Evolutionary conservation across 2,888 invertebrate species (phyloP).

Genomic region (Halictus quadricinctus): DNA sequence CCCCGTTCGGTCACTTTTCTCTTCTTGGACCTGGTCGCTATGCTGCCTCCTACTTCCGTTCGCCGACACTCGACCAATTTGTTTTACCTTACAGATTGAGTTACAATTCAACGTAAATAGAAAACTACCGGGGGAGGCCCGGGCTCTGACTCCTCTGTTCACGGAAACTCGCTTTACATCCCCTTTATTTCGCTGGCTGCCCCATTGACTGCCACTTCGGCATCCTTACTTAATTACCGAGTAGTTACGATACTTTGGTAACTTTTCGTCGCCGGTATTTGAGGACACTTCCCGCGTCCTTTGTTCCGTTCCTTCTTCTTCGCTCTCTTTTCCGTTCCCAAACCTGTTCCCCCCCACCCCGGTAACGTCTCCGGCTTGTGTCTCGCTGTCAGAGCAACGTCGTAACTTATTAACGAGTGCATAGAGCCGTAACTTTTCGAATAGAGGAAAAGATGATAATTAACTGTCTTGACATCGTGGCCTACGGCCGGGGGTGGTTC

Average conservation of each 20-base stretch:
- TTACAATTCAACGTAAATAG: constrained; percentile 76
- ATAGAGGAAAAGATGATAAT: constrained; percentile 55
- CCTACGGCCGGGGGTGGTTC: neutral
- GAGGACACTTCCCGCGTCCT: constrained; percentile 35
- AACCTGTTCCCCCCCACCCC: neutral
- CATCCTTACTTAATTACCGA: constrained; percentile 70
- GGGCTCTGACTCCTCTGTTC: constrained; percentile 27
- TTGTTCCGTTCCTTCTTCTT: constrained; percentile 21
- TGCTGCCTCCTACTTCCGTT: constrained; percentile 40
- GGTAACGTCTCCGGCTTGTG: constrained; percentile 1
- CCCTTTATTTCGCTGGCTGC: constrained; percentile 75
- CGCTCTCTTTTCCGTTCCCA: constrained; percentile 7
- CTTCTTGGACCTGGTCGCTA: constrained; percentile 32
- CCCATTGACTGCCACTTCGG: constrained; percentile 71
- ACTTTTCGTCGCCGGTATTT: constrained; percentile 59
- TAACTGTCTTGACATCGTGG: constrained; percentile 41
- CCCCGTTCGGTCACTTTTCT: constrained; percentile 40
- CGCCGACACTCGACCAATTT: constrained; percentile 61
- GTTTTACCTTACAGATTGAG: constrained; percentile 71
- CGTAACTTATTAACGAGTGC: constrained; percentile 58
- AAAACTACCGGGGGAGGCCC: constrained; percentile 67
- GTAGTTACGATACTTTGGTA: constrained; percentile 69
- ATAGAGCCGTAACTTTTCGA: constrained; percentile 40
- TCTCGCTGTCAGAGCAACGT: constrained; percentile 40
- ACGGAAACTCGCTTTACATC: constrained; percentile 70